Base-by-base conservation (phyloP, 1,140 invertebrate genomes). In the Ladona fulva region DNA sequence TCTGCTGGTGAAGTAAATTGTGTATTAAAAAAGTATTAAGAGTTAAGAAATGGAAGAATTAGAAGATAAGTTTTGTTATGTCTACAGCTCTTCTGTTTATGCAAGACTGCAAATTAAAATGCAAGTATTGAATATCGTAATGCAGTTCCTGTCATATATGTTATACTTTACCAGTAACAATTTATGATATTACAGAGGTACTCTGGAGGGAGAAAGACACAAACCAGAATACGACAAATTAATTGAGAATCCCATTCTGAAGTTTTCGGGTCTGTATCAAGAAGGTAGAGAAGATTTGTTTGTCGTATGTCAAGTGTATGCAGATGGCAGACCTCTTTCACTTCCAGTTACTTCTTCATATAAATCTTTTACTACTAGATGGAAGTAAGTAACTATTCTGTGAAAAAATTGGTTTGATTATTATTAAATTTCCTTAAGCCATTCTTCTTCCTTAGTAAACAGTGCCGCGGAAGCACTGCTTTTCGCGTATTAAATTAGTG, bases 71-170 rank as follows among this genome's bases (percentile, higher is more conserved):
- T 94, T 94, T 87, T 89, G 91, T 83, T 94, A 93, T 85, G 92
- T 97, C 25, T 96, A 97, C 83, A 97, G 95, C 87, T 97, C 94
- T 78, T 95, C 95, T 42, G 85, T 98, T 78, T 91, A 96, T 80
- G 88, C 92, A 77, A 92, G 91, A 85, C 89, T 98, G 77, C 91
- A 95, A 88, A 94, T 98, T 81, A 98, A 98, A 91, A 94, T 98
- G 95, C 96, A 89, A 91, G 92, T 87, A 82, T 37, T 37, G 3
- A 66, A 12, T 16, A 66, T 66, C 14, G 3, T 66, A 1, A 37
- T 1, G 8, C 1, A 66, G 12, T 66, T 66, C 3, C 52, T 19
- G 14, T 66, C 52, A 1, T 66, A 66, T 1, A 66, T 75, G 29
- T 19, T n/a, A 8, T 75, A 3, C 16, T 25, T 1, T 42, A 6